Evolutionary conservation across 2,797 vertebrate genomes (phyloP).

Genomic region (Glossophaga mutica): DNA sequence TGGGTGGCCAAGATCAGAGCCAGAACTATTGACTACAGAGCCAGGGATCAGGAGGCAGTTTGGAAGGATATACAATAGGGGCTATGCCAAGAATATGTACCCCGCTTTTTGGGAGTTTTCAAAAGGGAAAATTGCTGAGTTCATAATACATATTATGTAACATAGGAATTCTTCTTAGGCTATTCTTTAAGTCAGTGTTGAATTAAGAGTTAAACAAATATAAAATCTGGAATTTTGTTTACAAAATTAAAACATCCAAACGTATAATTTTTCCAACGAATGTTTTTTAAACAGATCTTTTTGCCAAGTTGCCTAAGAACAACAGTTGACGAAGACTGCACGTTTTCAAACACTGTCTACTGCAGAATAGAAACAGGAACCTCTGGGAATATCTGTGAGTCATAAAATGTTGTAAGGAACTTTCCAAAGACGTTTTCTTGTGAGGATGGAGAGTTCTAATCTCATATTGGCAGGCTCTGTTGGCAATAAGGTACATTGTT

Average conservation of each 20-base stretch:
- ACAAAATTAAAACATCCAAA: slow-evolving; percentile 57
- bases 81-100: slow-evolving; percentile 15
- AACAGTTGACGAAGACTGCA: slow-evolving; percentile 50
- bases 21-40: slow-evolving; percentile 37
- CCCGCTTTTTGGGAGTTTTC: slow-evolving; percentile 39
- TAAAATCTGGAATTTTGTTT: slow-evolving; percentile 54
- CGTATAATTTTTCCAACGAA: slow-evolving; percentile 68
- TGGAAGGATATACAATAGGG: slow-evolving; percentile 2
- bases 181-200: slow-evolving; percentile 38
- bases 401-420: slow-evolving; percentile 48
- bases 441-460: slow-evolving; percentile 51
- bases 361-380: slow-evolving; percentile 30
- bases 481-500: slow-evolving; percentile 13
- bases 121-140: slow-evolving; percentile 33
- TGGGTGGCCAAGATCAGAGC: slow-evolving; percentile 60
- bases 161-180: not conserved
- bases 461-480: slow-evolving; percentile 54
- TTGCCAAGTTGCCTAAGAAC: slow-evolving; percentile 61
- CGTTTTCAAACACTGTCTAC: slow-evolving; percentile 37
- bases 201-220: slow-evolving; percentile 67
- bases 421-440: slow-evolving; percentile 62
- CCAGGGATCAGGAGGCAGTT: slow-evolving; percentile 51
- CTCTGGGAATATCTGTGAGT: slow-evolving; percentile 51
- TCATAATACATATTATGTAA: slow-evolving; percentile 36
- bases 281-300: slow-evolving; percentile 60